Base-by-base conservation (phyloP, 1,140 invertebrate species). In the Proales similis region DNA sequence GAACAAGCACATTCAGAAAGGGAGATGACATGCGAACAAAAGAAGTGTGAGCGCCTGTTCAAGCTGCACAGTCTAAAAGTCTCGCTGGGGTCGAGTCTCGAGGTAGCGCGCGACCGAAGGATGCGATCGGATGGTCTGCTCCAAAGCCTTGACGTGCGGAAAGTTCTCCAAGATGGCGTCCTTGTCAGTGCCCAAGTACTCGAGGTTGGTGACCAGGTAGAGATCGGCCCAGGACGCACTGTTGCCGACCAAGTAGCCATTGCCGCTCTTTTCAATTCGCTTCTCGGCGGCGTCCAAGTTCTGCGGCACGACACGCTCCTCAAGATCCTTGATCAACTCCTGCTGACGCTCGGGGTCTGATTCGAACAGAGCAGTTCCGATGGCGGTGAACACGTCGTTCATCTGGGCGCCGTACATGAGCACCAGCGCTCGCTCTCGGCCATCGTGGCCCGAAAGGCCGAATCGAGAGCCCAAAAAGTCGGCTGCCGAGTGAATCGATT, bases 151-250 rank as follows among this genome's bases (percentile, higher is more conserved):
- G 9, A 62, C 24, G 26, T 20, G 14, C 24, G 39, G 26, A 12
- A 20, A 62, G n/a, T 46, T 30, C 12, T 26, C 6, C 19, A 62
- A 46, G 17, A 62, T 19, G 9, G 4, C 14, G 11, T 39, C 38
- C 20, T 24, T 57, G 17, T 26, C 45, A 5, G 46, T 45, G 22
- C n/a, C 57, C 36, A 62, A 29, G 11, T 12, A 26, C 26, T 46
- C 39, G 12, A 62, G 14, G 12, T 22, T 38, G 24, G n/a, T 19
- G 20, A 46, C 45, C 12, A 62, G 36, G 48, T 29, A 46, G n/a
- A 62, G 48, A 33, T 62, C 57, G 0, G 57, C n/a, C 57, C 57
- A 62, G 27, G 57, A 47, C 6, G 36, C 1, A 46, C 43, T 45
- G 36, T 36, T 46, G 17, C 19, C 33, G 19, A 24, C 19, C 3